These are phyloP conservation scores for Gastracanthus pulcherrimus DNA, from an alignment of 2,888 invertebrate species.

Conservation along the genomic window DNA sequence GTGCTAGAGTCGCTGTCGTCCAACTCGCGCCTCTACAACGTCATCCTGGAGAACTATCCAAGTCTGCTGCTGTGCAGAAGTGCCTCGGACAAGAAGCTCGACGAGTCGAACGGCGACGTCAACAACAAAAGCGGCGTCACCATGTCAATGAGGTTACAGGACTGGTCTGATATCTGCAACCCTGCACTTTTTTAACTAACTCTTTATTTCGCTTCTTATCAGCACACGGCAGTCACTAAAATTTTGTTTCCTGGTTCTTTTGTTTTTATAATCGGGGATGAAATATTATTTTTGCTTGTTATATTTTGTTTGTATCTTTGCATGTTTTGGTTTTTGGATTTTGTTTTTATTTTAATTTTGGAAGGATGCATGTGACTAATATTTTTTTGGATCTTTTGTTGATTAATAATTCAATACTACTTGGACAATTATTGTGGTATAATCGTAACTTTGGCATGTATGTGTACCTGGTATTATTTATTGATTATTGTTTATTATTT, in stretches of 20 bases:
- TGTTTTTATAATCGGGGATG: not conserved
- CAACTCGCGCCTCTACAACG: conserved; percentile 84
- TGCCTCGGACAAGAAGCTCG: conserved; percentile 82
- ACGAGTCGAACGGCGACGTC: conserved; percentile 73
- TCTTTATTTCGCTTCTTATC: conserved; percentile 40
- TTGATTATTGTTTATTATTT: too few species aligned
- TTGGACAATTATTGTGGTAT: too few species aligned
- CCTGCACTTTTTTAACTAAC: conserved; percentile 59
- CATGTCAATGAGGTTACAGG: conserved; percentile 80
- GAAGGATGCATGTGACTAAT: not conserved
- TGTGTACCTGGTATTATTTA: too few species aligned
- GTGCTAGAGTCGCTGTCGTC: conserved; percentile 82
- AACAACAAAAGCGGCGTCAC: conserved; percentile 80
- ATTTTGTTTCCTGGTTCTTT: not conserved
- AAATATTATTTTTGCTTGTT: not conserved
- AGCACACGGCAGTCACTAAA: not conserved
- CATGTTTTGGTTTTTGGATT: not conserved
- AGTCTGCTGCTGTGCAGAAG: conserved; percentile 83
- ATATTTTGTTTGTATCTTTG: not conserved
- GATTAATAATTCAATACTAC: too few species aligned
- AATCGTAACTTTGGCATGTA: too few species aligned
- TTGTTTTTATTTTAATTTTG: not conserved
- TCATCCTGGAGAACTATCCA: conserved; percentile 87
- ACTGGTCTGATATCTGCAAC: conserved; percentile 68
- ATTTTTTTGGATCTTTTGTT: too few species aligned